Base-by-base conservation (phyloP, 1,140 invertebrate species). In the Papilio polytes region DNA sequence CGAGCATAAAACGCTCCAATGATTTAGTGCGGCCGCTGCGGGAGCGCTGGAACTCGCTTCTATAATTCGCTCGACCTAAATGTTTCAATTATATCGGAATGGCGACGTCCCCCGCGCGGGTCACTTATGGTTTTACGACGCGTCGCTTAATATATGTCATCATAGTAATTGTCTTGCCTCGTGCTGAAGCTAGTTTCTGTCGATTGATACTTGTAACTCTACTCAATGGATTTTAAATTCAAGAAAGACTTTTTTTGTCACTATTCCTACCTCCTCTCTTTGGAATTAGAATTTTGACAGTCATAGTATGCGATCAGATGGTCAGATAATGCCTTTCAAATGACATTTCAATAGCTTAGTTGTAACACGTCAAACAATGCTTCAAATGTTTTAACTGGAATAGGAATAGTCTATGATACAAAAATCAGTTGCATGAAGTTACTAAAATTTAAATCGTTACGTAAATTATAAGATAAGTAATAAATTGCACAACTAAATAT, bases 31-130 rank as follows among this genome's bases (percentile, higher is more conserved):
- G 74, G 44, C n/a, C 74, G 41, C 44, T 76, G 74, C 74, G 74
- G 74, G 74, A 76, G 74, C 74, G 74, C 44, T 22, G 73, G 22
- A 26, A 48, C 74, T 22, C 46, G 46, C 20, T n/a, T 76, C 74
- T 76, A 76, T 76, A 76, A 76, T 76, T 48, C 74, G 74, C 74
- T 76, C 74, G 74, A 76, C 74, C 74, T 51, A 76, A 76, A 76
- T 76, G 46, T 76, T 76, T 76, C 74, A 76, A 51, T 76, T 76
- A 46, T 73, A 73, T 73, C 41, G 31, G 36, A 44, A 73, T 73
- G 72, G 63, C 63, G 59, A 22, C 22, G 63, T 70, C 63, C 63
- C 63, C 26, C 26, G 63, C 63, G 63, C 63, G 12, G 63, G 10
- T 70, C 63, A 63, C 59, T 63, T 12, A 70, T 26, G 6, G 63